Conservation (phyloP, 2,888 invertebrate species). For the Caenorhabditis zanzibari region DNA sequence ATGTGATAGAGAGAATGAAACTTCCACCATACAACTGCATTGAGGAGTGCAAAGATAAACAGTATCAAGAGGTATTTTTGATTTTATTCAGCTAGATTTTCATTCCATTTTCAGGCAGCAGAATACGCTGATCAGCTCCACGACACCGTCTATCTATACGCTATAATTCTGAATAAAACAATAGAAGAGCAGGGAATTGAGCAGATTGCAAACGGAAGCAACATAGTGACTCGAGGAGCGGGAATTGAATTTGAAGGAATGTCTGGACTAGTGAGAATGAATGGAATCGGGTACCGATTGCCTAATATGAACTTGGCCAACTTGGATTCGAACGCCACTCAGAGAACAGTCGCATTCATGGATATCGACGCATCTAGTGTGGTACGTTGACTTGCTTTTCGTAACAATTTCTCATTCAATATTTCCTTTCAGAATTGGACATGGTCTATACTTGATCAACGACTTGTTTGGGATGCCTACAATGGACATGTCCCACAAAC, state of each 20-base stretch:
- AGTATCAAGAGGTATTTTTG: constrained; percentile 48
- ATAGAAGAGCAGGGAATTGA: constrained; percentile 62
- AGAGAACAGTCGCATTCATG: constrained; percentile 60
- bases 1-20: constrained; percentile 72
- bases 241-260: constrained; percentile 62
- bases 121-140: constrained; percentile 74
- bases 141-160: constrained; percentile 74
- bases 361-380: constrained; percentile 62
- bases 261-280: constrained; percentile 68
- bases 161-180: constrained; percentile 68
- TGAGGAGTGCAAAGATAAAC: constrained; percentile 59
- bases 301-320: constrained; percentile 68
- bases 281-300: constrained; percentile 62
- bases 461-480: constrained; percentile 65
- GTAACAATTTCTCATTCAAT: background rate
- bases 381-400: constrained; percentile 13
- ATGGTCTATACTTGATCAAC: constrained; percentile 40
- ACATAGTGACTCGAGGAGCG: constrained; percentile 55
- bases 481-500: constrained; percentile 56
- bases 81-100: too few species aligned
- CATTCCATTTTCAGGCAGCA: constrained; percentile 35
- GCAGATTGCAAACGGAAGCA: constrained; percentile 61
- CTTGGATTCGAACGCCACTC: constrained; percentile 60
- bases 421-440: constrained; percentile 72
- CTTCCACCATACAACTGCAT: constrained; percentile 72